phyloP scores from a whole-genome alignment of 35 echinoderm and acorn worm genomes.

The Heliocidaris erythrogramma region DNA sequence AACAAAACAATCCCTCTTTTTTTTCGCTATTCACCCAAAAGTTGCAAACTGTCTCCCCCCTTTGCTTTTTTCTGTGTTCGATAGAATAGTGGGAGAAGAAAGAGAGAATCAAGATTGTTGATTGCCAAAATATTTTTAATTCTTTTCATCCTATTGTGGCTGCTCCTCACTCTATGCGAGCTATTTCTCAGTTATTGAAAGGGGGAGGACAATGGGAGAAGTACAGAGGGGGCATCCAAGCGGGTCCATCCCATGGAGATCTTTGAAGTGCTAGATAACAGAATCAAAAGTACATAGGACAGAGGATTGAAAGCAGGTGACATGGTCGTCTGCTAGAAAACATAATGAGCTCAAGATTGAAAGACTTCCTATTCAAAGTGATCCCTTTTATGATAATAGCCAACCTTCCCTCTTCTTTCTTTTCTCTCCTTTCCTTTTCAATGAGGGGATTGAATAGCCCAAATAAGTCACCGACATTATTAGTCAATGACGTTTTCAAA shows the following conservation, averaged over 20 bases:
- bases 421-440: not conserved
- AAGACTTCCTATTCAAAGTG: constrained; percentile 19
- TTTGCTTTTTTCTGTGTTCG: not conserved
- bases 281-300: not conserved
- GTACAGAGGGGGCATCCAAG: not conserved
- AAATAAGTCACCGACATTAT: constrained; percentile 13
- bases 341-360: not conserved
- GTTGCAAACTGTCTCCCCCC: not conserved
- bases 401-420: not conserved
- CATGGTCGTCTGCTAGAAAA: not conserved
- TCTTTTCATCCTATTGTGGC: constrained; percentile 34
- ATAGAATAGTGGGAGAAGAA: not conserved
- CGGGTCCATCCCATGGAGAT: not conserved
- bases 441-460: not conserved
- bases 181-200: constrained; percentile 13
- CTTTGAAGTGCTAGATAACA: constrained; percentile 1
- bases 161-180: not conserved
- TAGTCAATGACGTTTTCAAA: constrained; percentile 5
- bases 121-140: constrained; percentile 40
- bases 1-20: constrained; percentile 2
- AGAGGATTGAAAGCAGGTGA: not conserved
- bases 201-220: not conserved
- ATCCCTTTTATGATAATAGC: not conserved
- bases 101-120: constrained; percentile 23
- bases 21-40: not conserved